Conservation (phyloP, 2,113 vertebrate genomes). For the Mormyrus lacerda region DNA sequence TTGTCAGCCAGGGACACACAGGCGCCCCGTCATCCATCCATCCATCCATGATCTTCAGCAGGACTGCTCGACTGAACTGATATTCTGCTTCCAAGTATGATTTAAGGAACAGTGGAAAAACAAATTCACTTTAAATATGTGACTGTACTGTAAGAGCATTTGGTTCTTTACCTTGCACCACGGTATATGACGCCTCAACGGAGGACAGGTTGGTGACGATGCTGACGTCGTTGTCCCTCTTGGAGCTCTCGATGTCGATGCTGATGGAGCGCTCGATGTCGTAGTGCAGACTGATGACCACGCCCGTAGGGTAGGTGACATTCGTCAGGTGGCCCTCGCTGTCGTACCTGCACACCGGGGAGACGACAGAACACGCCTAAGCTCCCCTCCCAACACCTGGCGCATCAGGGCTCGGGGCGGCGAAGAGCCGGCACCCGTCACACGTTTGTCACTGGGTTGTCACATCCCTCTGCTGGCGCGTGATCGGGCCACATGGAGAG, state of each 20-base stretch:
- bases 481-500: background rate
- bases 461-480: background rate
- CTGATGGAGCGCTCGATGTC: slow-evolving; percentile 83
- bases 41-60: background rate
- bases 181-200: slow-evolving; percentile 81
- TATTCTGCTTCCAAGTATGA: background rate
- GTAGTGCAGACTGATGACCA: slow-evolving; percentile 77
- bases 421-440: background rate
- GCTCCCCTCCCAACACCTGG: background rate
- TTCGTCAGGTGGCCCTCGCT: slow-evolving; percentile 80
- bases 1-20: too few relatives aligned
- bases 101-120: background rate
- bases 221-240: slow-evolving; percentile 80
- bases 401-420: background rate
- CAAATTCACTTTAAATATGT: background rate
- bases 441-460: background rate
- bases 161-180: slow-evolving; percentile 71
- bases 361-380: background rate
- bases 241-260: slow-evolving; percentile 84
- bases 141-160: background rate
- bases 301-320: slow-evolving; percentile 78
- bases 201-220: slow-evolving; percentile 84
- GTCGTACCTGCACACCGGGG: slow-evolving; percentile 66
- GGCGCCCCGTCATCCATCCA: too few relatives aligned
- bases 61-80: background rate